phyloP scores from a whole-genome alignment of 2,113 vertebrate genomes.

The Procavia capensis region DNA sequence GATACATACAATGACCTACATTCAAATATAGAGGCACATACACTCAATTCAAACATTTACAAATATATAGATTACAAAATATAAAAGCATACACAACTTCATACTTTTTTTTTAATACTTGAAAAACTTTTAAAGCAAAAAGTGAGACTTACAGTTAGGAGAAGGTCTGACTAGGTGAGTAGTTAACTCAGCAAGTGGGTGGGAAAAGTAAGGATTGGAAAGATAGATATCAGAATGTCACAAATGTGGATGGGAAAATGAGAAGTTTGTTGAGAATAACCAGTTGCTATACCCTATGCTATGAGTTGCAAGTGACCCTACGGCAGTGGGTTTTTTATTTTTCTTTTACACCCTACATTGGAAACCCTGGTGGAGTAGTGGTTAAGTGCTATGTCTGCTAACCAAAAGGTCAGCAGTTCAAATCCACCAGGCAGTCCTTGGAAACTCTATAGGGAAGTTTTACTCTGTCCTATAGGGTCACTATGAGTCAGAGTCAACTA shows the following conservation, averaged over 20 bases:
- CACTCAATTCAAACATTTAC: neutral
- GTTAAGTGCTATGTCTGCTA: too few species aligned
- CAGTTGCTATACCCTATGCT: neutral
- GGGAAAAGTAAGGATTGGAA: neutral
- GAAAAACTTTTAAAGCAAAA: slow-evolving; percentile 34
- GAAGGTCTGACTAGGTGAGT: neutral
- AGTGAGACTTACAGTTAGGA: neutral
- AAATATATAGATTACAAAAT: neutral
- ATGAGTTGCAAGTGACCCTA: too few species aligned
- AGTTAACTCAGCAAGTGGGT: neutral
- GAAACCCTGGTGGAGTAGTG: too few species aligned
- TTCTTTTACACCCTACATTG: too few species aligned
- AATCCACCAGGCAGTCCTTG: too few species aligned
- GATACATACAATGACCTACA: slow-evolving; percentile 18
- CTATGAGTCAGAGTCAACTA: too few species aligned
- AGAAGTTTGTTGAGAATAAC: neutral
- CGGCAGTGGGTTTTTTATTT: too few species aligned
- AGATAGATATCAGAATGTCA: neutral
- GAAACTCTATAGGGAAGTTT: too few species aligned
- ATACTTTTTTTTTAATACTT: slow-evolving; percentile 28
- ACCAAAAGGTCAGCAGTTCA: too few species aligned
- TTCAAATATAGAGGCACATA: neutral
- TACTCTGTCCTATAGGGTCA: too few species aligned
- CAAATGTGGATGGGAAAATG: slow-evolving; percentile 20
- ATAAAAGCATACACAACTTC: neutral